Base-by-base conservation (phyloP, 2,113 vertebrate genomes). In the Sula dactylatra region DNA sequence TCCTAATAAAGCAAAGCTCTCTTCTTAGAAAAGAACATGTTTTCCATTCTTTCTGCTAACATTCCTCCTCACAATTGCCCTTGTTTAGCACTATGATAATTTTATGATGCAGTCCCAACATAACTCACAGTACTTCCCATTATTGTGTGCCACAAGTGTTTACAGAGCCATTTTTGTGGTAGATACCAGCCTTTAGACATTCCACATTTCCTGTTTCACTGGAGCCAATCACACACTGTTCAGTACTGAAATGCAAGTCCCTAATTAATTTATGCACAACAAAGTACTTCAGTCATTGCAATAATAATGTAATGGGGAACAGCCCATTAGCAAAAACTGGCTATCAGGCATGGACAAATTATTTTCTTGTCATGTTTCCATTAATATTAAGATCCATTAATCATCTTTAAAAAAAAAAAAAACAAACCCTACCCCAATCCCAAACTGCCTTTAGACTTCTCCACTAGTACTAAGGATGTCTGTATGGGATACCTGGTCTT, bases 141-240 rank as follows among this genome's bases (percentile, higher is more conserved):
- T 90, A 74, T 17, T 89, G 86, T 82, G 83, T 92, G 83, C 80
- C 94, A 91, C 77, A 71, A 95, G 92, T 92, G 90, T 91, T 93
- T 92, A 82, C 72, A 84, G 88, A 92, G 80, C 88, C 95, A 36
- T 94, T 88, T 86, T 49, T 93, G 94, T 69, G 95, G 95, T 31
- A 88, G 94, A 67, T 26, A 79, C 73, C 88, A 92, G 72, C 72
- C 90, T 84, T 90, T 36, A 79, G 86, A 78, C 77, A 70, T 73
- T 55, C 78, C 83, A 66, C 56, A 24, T 69, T 89, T 94, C 92
- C 93, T 90, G 67, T 77, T 79, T 20, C 59, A 25, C 56, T 54
- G 66, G 11, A 88, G 76, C 87, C 80, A 79, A 29, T 56, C 92
- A 40, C 66, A 85, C 42, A 5, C 50, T 70, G 65, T 6, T 94